Evolutionary conservation across 2,797 vertebrate species (phyloP).

Genomic region (Forpus xanthops): DNA sequence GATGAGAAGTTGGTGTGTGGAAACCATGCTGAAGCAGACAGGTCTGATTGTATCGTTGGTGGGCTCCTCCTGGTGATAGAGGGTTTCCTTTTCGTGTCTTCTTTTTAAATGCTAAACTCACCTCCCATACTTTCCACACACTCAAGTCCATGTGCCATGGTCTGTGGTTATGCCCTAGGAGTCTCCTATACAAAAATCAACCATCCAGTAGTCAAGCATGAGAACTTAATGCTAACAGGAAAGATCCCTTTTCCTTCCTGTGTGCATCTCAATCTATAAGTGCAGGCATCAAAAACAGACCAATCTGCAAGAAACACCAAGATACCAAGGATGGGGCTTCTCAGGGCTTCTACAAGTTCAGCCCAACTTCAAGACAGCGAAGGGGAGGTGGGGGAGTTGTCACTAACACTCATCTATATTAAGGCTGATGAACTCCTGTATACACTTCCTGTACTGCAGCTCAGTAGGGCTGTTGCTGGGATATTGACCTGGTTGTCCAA

Average conservation of each 20-base stretch:
- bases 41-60: neutral
- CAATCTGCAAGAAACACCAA: slow-evolving; percentile 38
- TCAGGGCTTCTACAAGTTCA: slow-evolving; percentile 38
- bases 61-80: neutral
- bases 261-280: neutral
- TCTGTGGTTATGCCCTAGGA: slow-evolving; percentile 6
- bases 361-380: slow-evolving; percentile 46
- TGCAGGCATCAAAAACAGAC: slow-evolving; percentile 26
- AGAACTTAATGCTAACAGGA: neutral
- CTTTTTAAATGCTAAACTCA: neutral
- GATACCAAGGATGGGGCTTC: slow-evolving; percentile 30
- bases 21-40: neutral
- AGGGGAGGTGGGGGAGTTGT: slow-evolving; percentile 16
- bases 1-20: neutral
- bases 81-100: neutral
- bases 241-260: neutral
- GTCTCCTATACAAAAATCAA: neutral
- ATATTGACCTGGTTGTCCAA: slow-evolving; percentile 91
- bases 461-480: slow-evolving; percentile 93
- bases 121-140: neutral
- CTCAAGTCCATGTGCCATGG: neutral
- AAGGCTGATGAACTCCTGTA: slow-evolving; percentile 98
- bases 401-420: slow-evolving; percentile 91
- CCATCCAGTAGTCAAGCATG: slow-evolving; percentile 46
- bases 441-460: slow-evolving; percentile 95